Percentiles rank a stretch among this genome's conserved stretches.
Conservation (phyloP, 92 coral and sea anemone genomes). For the Zoanthus sansibaricus region DNA sequence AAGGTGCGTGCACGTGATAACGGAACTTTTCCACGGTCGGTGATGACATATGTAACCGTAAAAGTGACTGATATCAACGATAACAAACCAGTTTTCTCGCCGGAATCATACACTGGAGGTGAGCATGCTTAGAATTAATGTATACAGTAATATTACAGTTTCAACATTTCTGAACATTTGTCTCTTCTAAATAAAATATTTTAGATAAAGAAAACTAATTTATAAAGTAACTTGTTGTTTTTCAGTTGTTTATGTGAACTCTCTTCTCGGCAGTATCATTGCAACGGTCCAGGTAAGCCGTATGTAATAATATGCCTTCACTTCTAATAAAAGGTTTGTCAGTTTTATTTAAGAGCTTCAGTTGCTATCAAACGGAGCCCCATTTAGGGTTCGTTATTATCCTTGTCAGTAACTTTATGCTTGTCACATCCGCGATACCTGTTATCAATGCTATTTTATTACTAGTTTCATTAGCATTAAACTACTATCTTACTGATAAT, state of each 20-base stretch:
- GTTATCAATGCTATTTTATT: not conserved
- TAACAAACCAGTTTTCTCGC: conserved; percentile 59
- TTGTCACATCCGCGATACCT: not conserved
- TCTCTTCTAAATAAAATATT: no score
- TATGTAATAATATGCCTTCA: not conserved
- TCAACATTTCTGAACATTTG: no score
- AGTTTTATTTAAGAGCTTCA: not conserved
- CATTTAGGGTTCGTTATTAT: not conserved
- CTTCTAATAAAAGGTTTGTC: not conserved
- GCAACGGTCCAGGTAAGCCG: conserved; percentile 19
- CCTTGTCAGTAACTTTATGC: not conserved
- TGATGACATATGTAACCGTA: conserved; percentile 52
- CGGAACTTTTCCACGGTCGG: conserved; percentile 61
- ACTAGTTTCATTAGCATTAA: not conserved
- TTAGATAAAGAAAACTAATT: no score
- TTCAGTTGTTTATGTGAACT: conserved; percentile 39
- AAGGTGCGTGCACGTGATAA: conserved; percentile 61
- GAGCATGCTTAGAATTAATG: not conserved
- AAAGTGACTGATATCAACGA: conserved; percentile 52
- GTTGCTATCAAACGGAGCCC: not conserved
- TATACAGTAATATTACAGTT: not conserved
- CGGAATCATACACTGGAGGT: conserved; percentile 52
- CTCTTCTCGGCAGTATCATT: conserved; percentile 18
- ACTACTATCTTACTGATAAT: no score
- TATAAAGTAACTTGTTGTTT: not conserved